A percentile compares a stretch with the other conserved stretches of the same genome.
phyloP scores from a whole-genome alignment of 2,888 invertebrate genomes.

The Cephonodes hylas region DNA sequence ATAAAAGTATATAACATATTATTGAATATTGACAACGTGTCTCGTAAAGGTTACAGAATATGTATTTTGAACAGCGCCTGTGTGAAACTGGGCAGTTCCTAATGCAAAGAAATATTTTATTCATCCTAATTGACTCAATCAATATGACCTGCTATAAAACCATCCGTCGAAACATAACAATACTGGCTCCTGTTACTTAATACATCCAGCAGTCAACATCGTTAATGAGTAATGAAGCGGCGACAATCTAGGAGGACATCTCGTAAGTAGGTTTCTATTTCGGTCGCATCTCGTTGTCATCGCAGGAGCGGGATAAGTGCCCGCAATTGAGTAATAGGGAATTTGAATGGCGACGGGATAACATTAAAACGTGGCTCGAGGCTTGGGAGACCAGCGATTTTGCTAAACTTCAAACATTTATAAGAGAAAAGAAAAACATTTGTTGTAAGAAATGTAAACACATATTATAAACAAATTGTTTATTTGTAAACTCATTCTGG shows the following conservation, averaged over 20 bases:
- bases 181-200: neutral
- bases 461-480: too few relatives aligned
- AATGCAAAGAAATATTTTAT: neutral
- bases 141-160: neutral
- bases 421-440: too few relatives aligned
- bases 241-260: neutral
- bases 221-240: conserved; percentile 5
- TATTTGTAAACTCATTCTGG: too few relatives aligned
- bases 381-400: conserved; percentile 18
- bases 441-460: too few relatives aligned
- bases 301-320: conserved; percentile 60
- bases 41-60: too few relatives aligned
- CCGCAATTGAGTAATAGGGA: conserved; percentile 74
- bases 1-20: too few relatives aligned
- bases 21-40: too few relatives aligned
- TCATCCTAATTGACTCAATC: neutral
- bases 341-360: conserved; percentile 62
- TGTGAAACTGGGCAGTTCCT: too few relatives aligned
- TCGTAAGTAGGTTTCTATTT: conserved; percentile 47
- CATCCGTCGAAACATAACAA: neutral
- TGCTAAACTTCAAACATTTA: too few relatives aligned
- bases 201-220: neutral
- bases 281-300: conserved; percentile 56
- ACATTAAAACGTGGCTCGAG: conserved; percentile 41
- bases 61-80: too few relatives aligned